Evolutionary conservation across 2,888 invertebrate species (phyloP).

Genomic region (Tachina grossa): DNA sequence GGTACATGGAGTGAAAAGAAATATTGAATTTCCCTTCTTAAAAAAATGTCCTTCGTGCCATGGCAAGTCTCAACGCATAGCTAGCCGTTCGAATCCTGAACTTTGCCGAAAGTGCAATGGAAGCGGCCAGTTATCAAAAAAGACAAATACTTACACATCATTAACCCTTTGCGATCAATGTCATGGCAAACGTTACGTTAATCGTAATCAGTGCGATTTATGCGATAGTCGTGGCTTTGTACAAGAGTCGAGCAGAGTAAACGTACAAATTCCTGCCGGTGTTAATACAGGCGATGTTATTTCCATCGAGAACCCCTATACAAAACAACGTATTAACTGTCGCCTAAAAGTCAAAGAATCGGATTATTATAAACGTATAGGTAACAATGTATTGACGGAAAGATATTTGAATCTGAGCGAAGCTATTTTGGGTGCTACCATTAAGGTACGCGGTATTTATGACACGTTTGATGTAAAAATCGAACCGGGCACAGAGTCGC

Average conservation of each 20-base stretch:
- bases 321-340: slow-evolving; percentile 76
- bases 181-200: slow-evolving; percentile 78
- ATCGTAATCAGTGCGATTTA: slow-evolving; percentile 77
- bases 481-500: slow-evolving; percentile 79
- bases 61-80: slow-evolving; percentile 76
- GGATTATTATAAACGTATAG: slow-evolving; percentile 78
- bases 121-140: slow-evolving; percentile 77
- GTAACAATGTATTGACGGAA: slow-evolving; percentile 78
- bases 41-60: slow-evolving; percentile 78
- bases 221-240: slow-evolving; percentile 79
- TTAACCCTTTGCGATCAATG: slow-evolving; percentile 76
- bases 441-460: slow-evolving; percentile 79
- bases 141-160: slow-evolving; percentile 74
- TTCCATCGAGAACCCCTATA: slow-evolving; percentile 76
- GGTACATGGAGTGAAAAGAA: slow-evolving; percentile 78
- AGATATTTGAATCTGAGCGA: slow-evolving; percentile 78
- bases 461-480: slow-evolving; percentile 77
- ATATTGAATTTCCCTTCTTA: slow-evolving; percentile 76
- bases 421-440: slow-evolving; percentile 79
- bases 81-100: slow-evolving; percentile 75
- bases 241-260: slow-evolving; percentile 74
- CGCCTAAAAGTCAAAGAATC: slow-evolving; percentile 76
- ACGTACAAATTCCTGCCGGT: slow-evolving; percentile 78
- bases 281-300: slow-evolving; percentile 77
- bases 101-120: slow-evolving; percentile 80